A percentile compares a stretch with the other conserved stretches of the same genome.
Conservation (phyloP, 2,797 vertebrate genomes). For the Gorsachius magnificus region DNA sequence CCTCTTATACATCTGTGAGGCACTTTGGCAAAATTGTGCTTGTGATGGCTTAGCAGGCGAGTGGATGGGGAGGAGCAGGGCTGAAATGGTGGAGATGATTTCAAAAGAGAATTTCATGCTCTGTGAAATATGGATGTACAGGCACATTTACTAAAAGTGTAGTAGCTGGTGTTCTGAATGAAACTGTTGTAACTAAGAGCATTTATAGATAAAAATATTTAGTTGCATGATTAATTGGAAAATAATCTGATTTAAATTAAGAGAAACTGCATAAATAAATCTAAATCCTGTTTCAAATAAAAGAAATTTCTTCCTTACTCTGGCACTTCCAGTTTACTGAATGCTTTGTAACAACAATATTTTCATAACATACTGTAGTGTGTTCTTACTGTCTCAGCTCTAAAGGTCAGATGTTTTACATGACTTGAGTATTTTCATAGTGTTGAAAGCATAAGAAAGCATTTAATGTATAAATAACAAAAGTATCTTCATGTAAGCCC, state of each 20-base stretch:
- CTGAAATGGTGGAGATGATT: not conserved
- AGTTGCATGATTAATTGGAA: not conserved
- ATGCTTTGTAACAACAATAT: not conserved
- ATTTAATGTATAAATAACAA: not conserved
- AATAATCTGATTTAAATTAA: not conserved
- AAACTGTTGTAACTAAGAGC: not conserved
- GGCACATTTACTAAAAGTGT: not conserved
- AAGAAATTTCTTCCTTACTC: not conserved
- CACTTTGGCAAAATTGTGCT: not conserved
- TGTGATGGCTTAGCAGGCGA: fast-evolving
- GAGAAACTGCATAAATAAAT: not conserved
- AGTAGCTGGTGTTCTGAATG: not conserved
- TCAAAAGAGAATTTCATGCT: not conserved
- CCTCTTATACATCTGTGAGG: not conserved
- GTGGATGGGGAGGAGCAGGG: not conserved
- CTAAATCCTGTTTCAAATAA: not conserved
- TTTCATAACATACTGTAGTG: not conserved
- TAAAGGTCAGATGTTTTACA: not conserved
- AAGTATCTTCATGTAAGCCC: not conserved
- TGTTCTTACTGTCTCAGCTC: not conserved
- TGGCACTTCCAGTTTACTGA: not conserved
- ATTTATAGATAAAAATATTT: not conserved
- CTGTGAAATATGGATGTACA: not conserved
- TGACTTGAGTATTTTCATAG: not conserved
- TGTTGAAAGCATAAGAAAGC: not conserved